Evolutionary conservation across 2,797 vertebrate species (phyloP), one percentile per base, ranked within the genome.

Genomic region (Loriculus beryllinus): DNA sequence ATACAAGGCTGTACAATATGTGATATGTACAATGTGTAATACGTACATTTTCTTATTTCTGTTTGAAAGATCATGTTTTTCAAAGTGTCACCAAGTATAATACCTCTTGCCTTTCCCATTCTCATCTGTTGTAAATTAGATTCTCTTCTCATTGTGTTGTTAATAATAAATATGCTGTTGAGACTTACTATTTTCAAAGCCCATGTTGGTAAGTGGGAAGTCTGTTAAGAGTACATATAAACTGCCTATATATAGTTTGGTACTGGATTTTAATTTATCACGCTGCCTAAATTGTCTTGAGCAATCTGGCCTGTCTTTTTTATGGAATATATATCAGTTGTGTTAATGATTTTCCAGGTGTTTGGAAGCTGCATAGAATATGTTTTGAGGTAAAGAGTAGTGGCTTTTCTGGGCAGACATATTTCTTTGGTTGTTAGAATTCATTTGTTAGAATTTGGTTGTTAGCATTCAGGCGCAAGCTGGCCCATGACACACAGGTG

Each of bases 311-410:
- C 3, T n/a, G 0, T 45, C 42, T 51, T 74, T 35, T 33, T 31
- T 49, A 39, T 15, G 29, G 43, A 22, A 71, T 48, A 7, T 0
- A 0, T 3, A 10, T 21, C 29, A 4, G 1, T 21, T 33, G 22
- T 70, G 28, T 6, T 21, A 72, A 43, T 17, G 12, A 60, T 6
- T 84, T 74, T 31, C 23, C 13, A 28, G 4, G 57, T 64, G 29
- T 37, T 47, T 74, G 51, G 23, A 71, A 82, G 37, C 37, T 52
- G 3, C 6, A 9, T 18, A 28, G 49, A 42, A 10, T 42, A 25
- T 33, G 7, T 59, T 75, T 63, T 28, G 54, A 26, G 63, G 43
- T 49, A 33, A 7, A 45, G 28, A n/a, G 7, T 2, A 22, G 11
- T 22, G 26, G 49, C 62, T 4, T 7, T 68, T 18, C 42, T 57